Base-by-base conservation (phyloP, 2,797 vertebrate species). In the Gobio occitaniae region DNA sequence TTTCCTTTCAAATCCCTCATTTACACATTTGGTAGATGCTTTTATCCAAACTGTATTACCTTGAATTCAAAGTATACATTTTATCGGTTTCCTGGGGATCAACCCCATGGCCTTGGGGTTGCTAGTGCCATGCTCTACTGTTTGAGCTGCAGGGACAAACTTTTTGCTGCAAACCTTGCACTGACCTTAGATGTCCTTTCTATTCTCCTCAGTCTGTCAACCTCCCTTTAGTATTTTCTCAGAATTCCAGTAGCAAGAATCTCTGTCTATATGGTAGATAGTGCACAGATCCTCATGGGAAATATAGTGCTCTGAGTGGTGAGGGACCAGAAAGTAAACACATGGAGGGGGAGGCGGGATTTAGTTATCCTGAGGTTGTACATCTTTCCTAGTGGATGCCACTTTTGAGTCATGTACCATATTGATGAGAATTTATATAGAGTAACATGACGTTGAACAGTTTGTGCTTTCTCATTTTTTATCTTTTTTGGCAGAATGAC, bases 261-360 rank as follows among this genome's bases (percentile, higher is more conserved):
- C 91, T 92, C 91, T 91, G 93, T 89, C 89, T 50, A 54, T 75
- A 85, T 71, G 59, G 79, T 86, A 82, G 90, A 63, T 52, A 32
- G 88, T 89, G 86, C 84, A 38, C 32, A 86, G 69, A 47, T 83
- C 86, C 94, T 91, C 93, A 47, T 89, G 94, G 94, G 94, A 95
- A 95, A 95, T 95, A 92, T 94, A 90, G 84, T 89, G 91, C 92
- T 95, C 94, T 94, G 93, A 94, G 93, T 94, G 92, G 92, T 86
- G 90, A 92, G 91, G 94, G 94, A 94, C 91, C 92, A 93, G 92
- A 91, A 91, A 71, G 83, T 93, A 93, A 94, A 94, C 93, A 94
- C 93, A 92, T 87, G 87, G 91, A 90, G 84, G 91, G 87, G 83
- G 61, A 86, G 16, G 86, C 90, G 90, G 90, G 89, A 95, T 95